Percentiles rank a stretch among this genome's conserved stretches.
phyloP scores from a whole-genome alignment of 2,888 invertebrate species.

The Gymnosoma rotundatum region DNA sequence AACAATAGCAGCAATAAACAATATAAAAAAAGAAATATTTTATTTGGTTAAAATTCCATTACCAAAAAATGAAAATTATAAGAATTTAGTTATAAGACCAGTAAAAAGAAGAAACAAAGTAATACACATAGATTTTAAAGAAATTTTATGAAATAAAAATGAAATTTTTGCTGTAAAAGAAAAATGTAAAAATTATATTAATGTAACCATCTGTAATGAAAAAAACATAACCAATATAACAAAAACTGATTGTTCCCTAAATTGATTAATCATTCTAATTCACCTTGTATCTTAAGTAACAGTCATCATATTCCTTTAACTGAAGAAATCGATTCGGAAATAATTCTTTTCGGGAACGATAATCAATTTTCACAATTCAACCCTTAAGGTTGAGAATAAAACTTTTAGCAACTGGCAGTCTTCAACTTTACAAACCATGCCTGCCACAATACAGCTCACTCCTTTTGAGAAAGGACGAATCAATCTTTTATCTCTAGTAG shows the following conservation, averaged over 20 bases:
- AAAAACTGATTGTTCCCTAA: too few species aligned
- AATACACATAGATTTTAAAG: constrained; percentile 27
- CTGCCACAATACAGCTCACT: not conserved
- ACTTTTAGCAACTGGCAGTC: constrained; percentile 38
- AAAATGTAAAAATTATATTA: too few species aligned
- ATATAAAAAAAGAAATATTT: not conserved
- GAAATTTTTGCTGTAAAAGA: not conserved
- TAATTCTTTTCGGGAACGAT: constrained; percentile 5
- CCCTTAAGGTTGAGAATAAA: constrained; percentile 7
- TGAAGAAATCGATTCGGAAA: constrained; percentile 30
- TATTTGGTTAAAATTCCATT: too few species aligned
- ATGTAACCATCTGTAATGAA: not conserved
- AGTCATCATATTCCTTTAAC: not conserved
- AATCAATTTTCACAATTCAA: constrained; percentile 9
- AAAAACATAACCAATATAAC: too few species aligned
- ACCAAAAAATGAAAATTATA: too few species aligned
- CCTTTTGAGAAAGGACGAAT: not conserved
- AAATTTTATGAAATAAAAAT: constrained; percentile 16
- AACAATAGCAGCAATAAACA: constrained; percentile 8
- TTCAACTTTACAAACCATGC: constrained; percentile 20
- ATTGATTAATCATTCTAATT: too few species aligned
- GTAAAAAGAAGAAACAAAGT: not conserved
- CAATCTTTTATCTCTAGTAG: too few species aligned
- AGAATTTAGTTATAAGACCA: not conserved
- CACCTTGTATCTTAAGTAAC: too few species aligned